Evolutionary conservation across 1,140 invertebrate species (phyloP).

Genomic region (Homalodisca vitripennis): DNA sequence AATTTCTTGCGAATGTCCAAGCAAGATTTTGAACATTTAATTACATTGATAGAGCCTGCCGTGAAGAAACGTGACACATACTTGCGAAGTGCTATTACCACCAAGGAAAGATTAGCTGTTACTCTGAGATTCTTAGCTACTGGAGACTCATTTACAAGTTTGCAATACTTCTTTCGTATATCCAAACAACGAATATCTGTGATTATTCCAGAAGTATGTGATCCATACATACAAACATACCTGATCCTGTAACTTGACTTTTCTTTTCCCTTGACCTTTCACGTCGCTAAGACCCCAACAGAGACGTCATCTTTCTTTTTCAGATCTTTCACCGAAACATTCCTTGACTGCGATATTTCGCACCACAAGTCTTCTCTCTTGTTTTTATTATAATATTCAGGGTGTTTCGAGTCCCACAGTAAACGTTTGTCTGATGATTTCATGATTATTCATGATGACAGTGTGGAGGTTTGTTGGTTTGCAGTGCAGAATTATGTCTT

Average conservation of each 20-base stretch:
- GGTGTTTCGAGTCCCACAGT: conserved; percentile 5
- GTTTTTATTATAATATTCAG: not conserved
- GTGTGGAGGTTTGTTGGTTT: not conserved
- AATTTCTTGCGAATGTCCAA: too few relatives aligned
- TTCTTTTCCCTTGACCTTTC: conserved; percentile 13
- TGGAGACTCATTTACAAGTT: too few relatives aligned
- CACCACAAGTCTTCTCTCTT: conserved; percentile 12
- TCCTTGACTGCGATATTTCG: not conserved
- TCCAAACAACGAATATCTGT: too few relatives aligned
- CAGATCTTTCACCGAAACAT: not conserved
- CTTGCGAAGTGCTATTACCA: too few relatives aligned
- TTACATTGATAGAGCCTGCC: too few relatives aligned
- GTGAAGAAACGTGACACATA: too few relatives aligned
- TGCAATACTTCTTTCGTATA: too few relatives aligned
- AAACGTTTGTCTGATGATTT: not conserved
- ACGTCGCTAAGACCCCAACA: not conserved
- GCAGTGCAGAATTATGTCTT: conserved; percentile 9
- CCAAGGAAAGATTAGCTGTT: too few relatives aligned
- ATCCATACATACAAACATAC: conserved; percentile 26
- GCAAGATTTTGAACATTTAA: too few relatives aligned
- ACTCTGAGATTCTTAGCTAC: too few relatives aligned
- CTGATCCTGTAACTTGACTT: conserved; percentile 27
- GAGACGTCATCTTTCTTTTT: not conserved
- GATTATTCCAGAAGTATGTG: too few relatives aligned
- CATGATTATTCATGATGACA: not conserved